Evolutionary conservation across 2,888 invertebrate genomes (phyloP).

Genomic region (Tanypteryx hageni): DNA sequence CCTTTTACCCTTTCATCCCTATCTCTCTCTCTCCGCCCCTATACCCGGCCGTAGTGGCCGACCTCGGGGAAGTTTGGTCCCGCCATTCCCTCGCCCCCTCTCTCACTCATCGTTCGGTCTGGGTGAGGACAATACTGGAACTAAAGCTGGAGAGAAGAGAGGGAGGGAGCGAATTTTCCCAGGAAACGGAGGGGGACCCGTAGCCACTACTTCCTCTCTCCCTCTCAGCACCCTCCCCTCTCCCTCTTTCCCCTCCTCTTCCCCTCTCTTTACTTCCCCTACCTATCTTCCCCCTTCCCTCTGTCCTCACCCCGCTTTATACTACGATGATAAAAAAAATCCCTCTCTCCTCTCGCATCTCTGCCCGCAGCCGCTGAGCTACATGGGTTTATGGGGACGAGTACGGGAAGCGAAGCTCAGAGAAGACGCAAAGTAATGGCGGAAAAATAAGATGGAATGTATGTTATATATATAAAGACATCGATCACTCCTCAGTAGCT

Average conservation of each 20-base stretch:
- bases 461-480: too few species aligned
- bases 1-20: not conserved
- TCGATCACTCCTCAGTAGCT: too few species aligned
- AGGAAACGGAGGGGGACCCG: not conserved
- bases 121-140: not conserved
- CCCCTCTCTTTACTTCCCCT: not conserved
- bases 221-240: not conserved
- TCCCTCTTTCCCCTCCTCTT: not conserved
- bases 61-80: not conserved
- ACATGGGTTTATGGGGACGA: too few species aligned
- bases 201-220: not conserved
- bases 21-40: not conserved
- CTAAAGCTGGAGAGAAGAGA: not conserved
- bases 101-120: not conserved
- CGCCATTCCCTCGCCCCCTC: not conserved
- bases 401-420: too few species aligned
- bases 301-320: not conserved
- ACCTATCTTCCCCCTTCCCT: not conserved
- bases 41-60: not conserved
- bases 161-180: not conserved
- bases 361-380: not conserved
- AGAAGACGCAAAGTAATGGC: too few species aligned
- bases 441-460: too few species aligned
- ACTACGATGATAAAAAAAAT: too few species aligned
- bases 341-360: not conserved